These are phyloP conservation scores for Cartodere bifasciata DNA, from an alignment of 2,888 invertebrate genomes.

Conservation along the genomic window DNA sequence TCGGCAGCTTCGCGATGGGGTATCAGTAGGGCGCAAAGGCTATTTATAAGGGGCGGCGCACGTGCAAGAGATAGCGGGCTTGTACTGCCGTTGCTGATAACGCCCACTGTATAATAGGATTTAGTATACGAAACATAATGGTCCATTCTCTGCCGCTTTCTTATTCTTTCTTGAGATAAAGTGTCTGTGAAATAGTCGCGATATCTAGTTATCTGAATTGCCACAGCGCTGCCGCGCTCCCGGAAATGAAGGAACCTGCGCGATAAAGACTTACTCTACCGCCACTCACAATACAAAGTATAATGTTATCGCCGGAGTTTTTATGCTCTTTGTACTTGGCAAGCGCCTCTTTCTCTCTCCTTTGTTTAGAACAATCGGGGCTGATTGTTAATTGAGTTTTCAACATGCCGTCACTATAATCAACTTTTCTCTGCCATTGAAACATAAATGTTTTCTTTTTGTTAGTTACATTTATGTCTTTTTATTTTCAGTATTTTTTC, in stretches of 20 bases:
- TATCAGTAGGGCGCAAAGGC: slow-evolving; percentile 23
- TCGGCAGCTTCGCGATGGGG: slow-evolving; percentile 26
- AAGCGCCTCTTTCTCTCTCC: slow-evolving; percentile 27
- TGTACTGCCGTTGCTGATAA: slow-evolving; percentile 34
- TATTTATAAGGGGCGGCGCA: slow-evolving; percentile 33
- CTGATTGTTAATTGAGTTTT: slow-evolving; percentile 35
- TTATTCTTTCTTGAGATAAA: slow-evolving; percentile 39
- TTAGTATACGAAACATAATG: slow-evolving; percentile 40
- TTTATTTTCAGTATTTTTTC: too few relatives aligned
- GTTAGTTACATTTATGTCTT: too few relatives aligned
- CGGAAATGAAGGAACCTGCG: slow-evolving; percentile 38
- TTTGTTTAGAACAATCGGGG: slow-evolving; percentile 32
- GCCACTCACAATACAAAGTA: slow-evolving; percentile 29
- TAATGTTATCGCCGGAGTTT: slow-evolving; percentile 33
- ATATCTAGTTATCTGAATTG: slow-evolving; percentile 38
- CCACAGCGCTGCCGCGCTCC: slow-evolving; percentile 30
- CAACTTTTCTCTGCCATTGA: slow-evolving; percentile 18
- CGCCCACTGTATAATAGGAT: slow-evolving; percentile 38
- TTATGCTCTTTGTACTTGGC: slow-evolving; percentile 31
- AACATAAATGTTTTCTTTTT: too few relatives aligned
- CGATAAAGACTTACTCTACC: slow-evolving; percentile 31
- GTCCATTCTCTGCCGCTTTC: slow-evolving; percentile 39
- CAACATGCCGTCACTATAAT: slow-evolving; percentile 30
- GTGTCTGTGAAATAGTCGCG: slow-evolving; percentile 36
- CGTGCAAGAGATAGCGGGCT: slow-evolving; percentile 35